Evolutionary conservation across 2,888 invertebrate species (phyloP), one percentile per base, ranked within the genome.

Genomic region (Drosophila nr. perissopoda): DNA sequence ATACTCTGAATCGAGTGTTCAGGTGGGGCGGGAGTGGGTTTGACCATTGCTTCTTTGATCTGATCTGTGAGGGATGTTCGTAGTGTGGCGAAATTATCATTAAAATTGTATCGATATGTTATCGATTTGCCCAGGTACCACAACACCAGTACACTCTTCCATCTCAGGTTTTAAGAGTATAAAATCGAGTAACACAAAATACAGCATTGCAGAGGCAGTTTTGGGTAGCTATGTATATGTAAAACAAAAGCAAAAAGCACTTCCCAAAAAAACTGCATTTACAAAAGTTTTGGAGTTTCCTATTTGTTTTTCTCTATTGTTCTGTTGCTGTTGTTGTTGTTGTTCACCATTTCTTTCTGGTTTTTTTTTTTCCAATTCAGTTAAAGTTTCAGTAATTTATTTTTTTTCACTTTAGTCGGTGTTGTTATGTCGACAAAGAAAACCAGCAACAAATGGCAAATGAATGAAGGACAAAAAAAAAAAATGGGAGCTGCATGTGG

Each of bases 401-500:
- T 54, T 54, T 42, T 48, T 68, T 57, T 69, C 52, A 34, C 52
- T 59, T 74, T 67, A 34, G 51, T 53, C 64, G 83, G 87, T 83
- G 78, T 86, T 73, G 78, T 67, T 75, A 54, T 67, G 40, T 76
- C 70, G 61, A 76, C 88, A 89, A 87, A 83, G 88, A 72, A 89
- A 81, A 81, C 83, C 56, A 78, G 69, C 87, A 83, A 86, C 75
- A 88, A 86, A 83, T 74, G 74, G 56, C 69, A 56, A 81, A 67
- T 70, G 71, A 74, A 65, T 69, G 42, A 25, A 53, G n/a, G 21
- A 27, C 33, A 33, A 53, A 31, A 21, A 46, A 56, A 33, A 29
- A 46, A 56, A 62, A 69, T 74, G 70, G 54, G 61, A 83, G 68
- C 70, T 81, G 65, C 42, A 66, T 52, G 75, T 72, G 74, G 36